Base-by-base conservation (phyloP, 2,797 vertebrate species). In the Scarus forsteni region DNA sequence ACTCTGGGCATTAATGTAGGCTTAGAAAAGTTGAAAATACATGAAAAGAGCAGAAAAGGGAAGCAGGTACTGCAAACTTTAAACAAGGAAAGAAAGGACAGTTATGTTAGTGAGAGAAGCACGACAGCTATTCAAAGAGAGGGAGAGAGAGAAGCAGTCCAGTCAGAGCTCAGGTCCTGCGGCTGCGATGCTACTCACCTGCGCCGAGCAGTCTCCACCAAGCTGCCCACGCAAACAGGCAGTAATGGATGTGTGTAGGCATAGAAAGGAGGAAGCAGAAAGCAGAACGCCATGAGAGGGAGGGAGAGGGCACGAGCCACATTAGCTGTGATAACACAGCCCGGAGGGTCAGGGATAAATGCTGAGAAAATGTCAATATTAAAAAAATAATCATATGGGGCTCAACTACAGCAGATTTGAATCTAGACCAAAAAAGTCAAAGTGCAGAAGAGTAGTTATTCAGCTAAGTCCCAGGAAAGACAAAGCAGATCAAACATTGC, bases 181-280 rank as follows among this genome's bases (percentile, higher is more conserved):
- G 40, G 79, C 79, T 62, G 70, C 60, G 60, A 19, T 58, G 70
- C 68, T 75, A 93, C 93, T 94, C 87, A 94, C 93, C 93, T 93
- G 69, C 73, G 88, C 49, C 78, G 77, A 66, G 88, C 79, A 12
- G 72, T 46, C 56, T 91, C 88, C 92, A 91, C 15, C 90, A 93
- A 88, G 73, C 92, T 93, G 90, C 85, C 88, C 82, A 55, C 55
- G 68, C 69, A 85, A 57, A 85, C 67, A 75, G 82, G 81, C 86
- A 92, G 84, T 83, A 54, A 85, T 87, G 85, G 77, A 84, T 90
- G 89, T 89, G 88, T 91, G 87, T 59, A 77, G 61, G 87, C 83
- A 89, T 38, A 87, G 81, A 79, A 88, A 85, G 83, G 85, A 85
- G 84, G 87, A 89, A 91, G 91, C 73, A 90, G 72, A 92, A 80